A percentile compares a stretch with the other conserved stretches of the same genome.
Evolutionary conservation across 2,797 vertebrate species (phyloP).

Genomic region (Menidia menidia): DNA sequence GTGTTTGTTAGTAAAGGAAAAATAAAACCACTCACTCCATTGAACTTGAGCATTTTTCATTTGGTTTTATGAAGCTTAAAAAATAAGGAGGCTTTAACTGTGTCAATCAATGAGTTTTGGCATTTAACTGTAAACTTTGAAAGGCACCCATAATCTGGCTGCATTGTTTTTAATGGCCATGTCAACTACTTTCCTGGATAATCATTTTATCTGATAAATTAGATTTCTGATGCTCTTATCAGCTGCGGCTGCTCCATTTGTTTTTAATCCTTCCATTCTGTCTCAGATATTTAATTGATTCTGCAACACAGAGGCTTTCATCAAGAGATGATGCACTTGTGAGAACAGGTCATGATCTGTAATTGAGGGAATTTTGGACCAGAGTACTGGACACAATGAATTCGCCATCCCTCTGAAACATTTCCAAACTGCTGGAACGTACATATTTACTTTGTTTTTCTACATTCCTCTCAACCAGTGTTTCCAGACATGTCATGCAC

Average conservation of each 20-base stretch:
- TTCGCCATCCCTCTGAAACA: conserved; percentile 65
- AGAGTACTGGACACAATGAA: conserved; percentile 51
- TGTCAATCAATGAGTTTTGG: conserved; percentile 75
- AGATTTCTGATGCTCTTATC: conserved; percentile 85
- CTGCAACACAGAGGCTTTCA: conserved; percentile 74
- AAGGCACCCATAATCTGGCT: conserved; percentile 73
- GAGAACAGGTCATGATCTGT: conserved; percentile 78
- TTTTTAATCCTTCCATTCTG: conserved; percentile 84
- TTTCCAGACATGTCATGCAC: conserved; percentile 19
- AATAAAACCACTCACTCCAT: conserved; percentile 18
- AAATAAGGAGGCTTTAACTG: conserved; percentile 43
- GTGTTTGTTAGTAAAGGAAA: conserved; percentile 39
- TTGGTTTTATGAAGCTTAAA: conserved; percentile 52
- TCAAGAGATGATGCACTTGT: conserved; percentile 81
- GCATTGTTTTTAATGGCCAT: conserved; percentile 81
- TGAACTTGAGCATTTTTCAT: conserved; percentile 32
- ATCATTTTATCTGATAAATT: conserved; percentile 88
- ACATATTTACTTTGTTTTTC: conserved; percentile 70
- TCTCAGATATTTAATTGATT: conserved; percentile 85
- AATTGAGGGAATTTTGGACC: conserved; percentile 71
- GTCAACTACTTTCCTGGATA: conserved; percentile 81
- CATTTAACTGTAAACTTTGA: conserved; percentile 80
- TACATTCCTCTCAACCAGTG: conserved; percentile 21
- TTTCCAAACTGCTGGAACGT: conserved; percentile 61
- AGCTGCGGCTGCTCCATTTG: conserved; percentile 75